A percentile compares a stretch with the other conserved stretches of the same genome.
Evolutionary conservation across 2,797 vertebrate genomes (phyloP).

Genomic region (Anabas testudineus): DNA sequence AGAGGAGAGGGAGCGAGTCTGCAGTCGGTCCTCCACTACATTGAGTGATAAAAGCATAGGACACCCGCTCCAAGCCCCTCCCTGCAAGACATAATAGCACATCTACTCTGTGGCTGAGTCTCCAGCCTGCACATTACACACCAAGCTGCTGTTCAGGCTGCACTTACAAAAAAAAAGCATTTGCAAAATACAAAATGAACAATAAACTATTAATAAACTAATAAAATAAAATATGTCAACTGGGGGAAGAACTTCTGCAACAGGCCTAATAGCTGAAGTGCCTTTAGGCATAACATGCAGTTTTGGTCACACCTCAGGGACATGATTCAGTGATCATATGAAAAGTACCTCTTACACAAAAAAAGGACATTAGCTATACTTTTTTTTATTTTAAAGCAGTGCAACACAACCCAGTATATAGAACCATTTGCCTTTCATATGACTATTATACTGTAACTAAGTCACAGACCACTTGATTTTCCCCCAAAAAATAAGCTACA

Average conservation of each 20-base stretch:
- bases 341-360: too few relatives aligned
- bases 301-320: too few relatives aligned
- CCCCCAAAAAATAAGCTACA: too few relatives aligned
- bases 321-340: too few relatives aligned
- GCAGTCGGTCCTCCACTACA: slow-evolving; percentile 66
- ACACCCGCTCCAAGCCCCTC: slow-evolving; percentile 86
- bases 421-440: too few relatives aligned
- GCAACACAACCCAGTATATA: too few relatives aligned
- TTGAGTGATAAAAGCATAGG: slow-evolving; percentile 72
- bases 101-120: slow-evolving; percentile 82
- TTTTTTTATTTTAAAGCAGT: too few relatives aligned
- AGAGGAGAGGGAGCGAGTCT: slow-evolving; percentile 66
- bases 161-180: slow-evolving; percentile 2
- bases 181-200: neutral
- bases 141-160: slow-evolving; percentile 11
- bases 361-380: too few relatives aligned
- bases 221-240: slow-evolving; percentile 7
- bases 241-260: neutral
- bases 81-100: slow-evolving; percentile 86
- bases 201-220: too few relatives aligned
- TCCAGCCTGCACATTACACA: slow-evolving; percentile 14
- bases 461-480: too few relatives aligned
- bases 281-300: slow-evolving; percentile 61
- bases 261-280: slow-evolving; percentile 65
- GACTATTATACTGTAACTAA: too few relatives aligned